Evolutionary conservation across 37 sponge, comb jelly and placozoan species (phyloP), one percentile per base, ranked within the genome.

Genomic region (Axinella damicornis): DNA sequence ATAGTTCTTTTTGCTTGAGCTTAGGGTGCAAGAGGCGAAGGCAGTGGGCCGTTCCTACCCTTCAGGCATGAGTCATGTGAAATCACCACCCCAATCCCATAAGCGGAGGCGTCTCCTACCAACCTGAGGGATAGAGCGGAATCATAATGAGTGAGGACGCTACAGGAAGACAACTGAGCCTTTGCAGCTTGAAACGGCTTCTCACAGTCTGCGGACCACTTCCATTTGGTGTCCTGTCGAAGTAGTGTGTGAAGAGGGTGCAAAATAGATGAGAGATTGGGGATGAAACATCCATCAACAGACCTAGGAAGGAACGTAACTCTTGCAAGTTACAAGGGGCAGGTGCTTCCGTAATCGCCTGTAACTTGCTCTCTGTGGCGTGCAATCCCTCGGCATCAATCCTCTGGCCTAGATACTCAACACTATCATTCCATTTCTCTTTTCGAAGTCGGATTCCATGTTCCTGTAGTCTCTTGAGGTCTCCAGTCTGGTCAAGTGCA

Each of bases 21-120:
- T n/a, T n/a, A n/a, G n/a, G n/a, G n/a, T n/a, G n/a, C n/a, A n/a
- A n/a, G n/a, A n/a, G n/a, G n/a, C n/a, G n/a, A n/a, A n/a, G n/a
- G n/a, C n/a, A n/a, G 82, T 37, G 6, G 89, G 89, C 58, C 70
- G 55, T 21, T 88, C 89, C 34, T 20, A n/a, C n/a, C 88, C 81
- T 6, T 80, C 65, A 31, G 74, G 59, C 20, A 25, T n/a, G n/a
- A n/a, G n/a, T n/a, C n/a, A n/a, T n/a, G n/a, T n/a, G n/a, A n/a
- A n/a, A n/a, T n/a, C n/a, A n/a, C n/a, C n/a, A n/a, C n/a, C n/a
- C n/a, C n/a, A n/a, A n/a, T n/a, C n/a, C n/a, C n/a, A n/a, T n/a
- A n/a, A n/a, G n/a, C n/a, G n/a, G n/a, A n/a, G n/a, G n/a, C n/a
- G n/a, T n/a, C n/a, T n/a, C n/a, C n/a, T n/a, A n/a, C n/a, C n/a